These are phyloP conservation scores for Plecotus auritus DNA, from an alignment of 2,113 vertebrate genomes.

Conservation along the genomic window DNA sequence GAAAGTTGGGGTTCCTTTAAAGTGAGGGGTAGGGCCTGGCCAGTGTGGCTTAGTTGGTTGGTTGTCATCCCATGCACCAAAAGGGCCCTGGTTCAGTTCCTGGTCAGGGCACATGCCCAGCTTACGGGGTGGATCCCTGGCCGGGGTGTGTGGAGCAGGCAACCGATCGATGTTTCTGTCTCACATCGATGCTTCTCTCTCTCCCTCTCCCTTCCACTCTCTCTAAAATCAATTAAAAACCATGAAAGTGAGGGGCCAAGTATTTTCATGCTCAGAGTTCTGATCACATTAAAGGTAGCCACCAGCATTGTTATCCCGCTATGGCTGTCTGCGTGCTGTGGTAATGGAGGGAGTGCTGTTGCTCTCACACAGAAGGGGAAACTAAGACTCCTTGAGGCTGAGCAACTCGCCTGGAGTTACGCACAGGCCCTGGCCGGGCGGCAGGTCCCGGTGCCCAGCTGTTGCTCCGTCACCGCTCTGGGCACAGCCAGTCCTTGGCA, in stretches of 20 bases:
- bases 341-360: rapidly evolving
- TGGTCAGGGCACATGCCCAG: background rate
- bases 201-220: background rate
- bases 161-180: background rate
- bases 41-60: background rate
- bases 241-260: background rate
- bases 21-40: background rate
- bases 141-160: background rate
- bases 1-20: background rate
- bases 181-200: background rate
- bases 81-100: background rate
- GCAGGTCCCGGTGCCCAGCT: background rate
- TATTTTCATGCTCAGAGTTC: background rate
- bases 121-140: background rate
- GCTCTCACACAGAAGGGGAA: background rate
- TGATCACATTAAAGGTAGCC: background rate
- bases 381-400: background rate
- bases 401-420: background rate
- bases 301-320: too few relatives aligned
- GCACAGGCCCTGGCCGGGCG: rapidly evolving
- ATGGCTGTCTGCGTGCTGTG: background rate
- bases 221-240: background rate
- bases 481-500: background rate
- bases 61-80: rapidly evolving
- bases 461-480: rapidly evolving